Percentiles rank a stretch among this genome's conserved stretches.
These are phyloP conservation scores for Chrysopilus asiliformis DNA, from an alignment of 2,888 invertebrate genomes.

Conservation along the genomic window DNA sequence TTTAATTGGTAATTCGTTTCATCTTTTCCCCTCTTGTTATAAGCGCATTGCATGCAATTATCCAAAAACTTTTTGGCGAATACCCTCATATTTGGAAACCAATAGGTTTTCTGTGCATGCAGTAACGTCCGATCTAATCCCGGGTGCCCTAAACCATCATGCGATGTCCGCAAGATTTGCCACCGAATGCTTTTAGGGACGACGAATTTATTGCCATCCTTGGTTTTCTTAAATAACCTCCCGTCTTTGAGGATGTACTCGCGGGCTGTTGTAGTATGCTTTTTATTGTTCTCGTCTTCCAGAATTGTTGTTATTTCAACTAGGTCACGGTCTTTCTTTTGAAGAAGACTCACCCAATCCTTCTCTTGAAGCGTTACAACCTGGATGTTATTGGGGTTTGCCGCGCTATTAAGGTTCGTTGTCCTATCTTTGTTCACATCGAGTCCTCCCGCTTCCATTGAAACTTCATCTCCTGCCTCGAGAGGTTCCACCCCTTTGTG, in stretches of 20 bases:
- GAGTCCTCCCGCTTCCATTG: constrained; percentile 9
- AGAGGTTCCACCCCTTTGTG: too few species aligned
- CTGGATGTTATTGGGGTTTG: too few species aligned
- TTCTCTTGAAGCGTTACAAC: too few species aligned
- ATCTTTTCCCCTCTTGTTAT: constrained; percentile 10
- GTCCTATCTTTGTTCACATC: constrained; percentile 7
- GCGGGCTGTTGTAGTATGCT: too few species aligned
- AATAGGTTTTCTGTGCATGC: neutral
- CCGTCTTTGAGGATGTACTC: too few species aligned
- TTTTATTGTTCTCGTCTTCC: too few species aligned
- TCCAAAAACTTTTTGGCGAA: constrained; percentile 10
- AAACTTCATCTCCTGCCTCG: constrained; percentile 1
- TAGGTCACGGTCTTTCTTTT: too few species aligned
- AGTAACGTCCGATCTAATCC: neutral
- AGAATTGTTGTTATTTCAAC: neutral
- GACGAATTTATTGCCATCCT: constrained; percentile 7
- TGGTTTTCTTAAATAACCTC: constrained; percentile 8
- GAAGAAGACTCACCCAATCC: too few species aligned
- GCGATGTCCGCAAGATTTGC: constrained; percentile 3
- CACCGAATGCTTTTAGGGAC: constrained; percentile 7
- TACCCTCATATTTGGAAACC: constrained; percentile 4
- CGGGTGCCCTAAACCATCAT: neutral
- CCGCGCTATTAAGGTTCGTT: constrained; percentile 8
- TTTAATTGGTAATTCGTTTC: constrained; percentile 10
- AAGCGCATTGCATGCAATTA: constrained; percentile 11